A percentile compares a stretch with the other conserved stretches of the same genome.
Conservation (phyloP, 1,140 invertebrate genomes). For the Bombus haemorrhoidalis region DNA sequence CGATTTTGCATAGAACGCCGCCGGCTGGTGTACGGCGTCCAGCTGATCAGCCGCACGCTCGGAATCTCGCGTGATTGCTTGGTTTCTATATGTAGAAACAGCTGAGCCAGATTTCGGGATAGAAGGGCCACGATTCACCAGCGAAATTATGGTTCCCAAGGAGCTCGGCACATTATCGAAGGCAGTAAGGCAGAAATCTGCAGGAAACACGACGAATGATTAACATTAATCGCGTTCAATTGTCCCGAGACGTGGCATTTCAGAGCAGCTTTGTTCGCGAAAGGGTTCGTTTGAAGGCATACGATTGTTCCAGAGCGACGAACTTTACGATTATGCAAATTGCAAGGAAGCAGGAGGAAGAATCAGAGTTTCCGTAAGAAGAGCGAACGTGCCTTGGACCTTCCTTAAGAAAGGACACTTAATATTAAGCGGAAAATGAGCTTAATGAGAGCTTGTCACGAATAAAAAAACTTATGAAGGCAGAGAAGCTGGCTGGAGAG, state of each 20-base stretch:
- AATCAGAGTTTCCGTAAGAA: conserved; percentile 29
- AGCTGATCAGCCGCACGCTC: conserved; percentile 12
- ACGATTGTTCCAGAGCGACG: neutral
- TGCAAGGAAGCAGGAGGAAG: conserved; percentile 8
- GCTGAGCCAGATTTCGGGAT: neutral
- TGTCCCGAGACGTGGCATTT: neutral
- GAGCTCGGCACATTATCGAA: neutral
- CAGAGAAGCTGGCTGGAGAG: conserved; percentile 58
- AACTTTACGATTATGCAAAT: conserved; percentile 40
- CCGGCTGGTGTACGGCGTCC: neutral
- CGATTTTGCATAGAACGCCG: conserved; percentile 19
- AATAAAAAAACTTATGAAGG: conserved; percentile 61
- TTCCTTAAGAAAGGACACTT: conserved; percentile 62
- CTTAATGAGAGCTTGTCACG: conserved; percentile 72
- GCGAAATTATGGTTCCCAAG: neutral
- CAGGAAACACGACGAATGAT: neutral
- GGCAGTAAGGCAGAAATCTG: neutral
- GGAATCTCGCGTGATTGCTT: conserved; percentile 17
- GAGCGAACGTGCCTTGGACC: conserved; percentile 14
- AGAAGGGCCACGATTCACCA: neutral
- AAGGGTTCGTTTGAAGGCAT: neutral
- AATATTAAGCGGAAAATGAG: conserved; percentile 73
- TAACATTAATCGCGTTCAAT: conserved; percentile 9
- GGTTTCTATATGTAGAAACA: conserved; percentile 13
- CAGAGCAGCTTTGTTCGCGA: neutral